phyloP scores from a whole-genome alignment of 1,140 invertebrate genomes.

The Hylyphantes graminicola region DNA sequence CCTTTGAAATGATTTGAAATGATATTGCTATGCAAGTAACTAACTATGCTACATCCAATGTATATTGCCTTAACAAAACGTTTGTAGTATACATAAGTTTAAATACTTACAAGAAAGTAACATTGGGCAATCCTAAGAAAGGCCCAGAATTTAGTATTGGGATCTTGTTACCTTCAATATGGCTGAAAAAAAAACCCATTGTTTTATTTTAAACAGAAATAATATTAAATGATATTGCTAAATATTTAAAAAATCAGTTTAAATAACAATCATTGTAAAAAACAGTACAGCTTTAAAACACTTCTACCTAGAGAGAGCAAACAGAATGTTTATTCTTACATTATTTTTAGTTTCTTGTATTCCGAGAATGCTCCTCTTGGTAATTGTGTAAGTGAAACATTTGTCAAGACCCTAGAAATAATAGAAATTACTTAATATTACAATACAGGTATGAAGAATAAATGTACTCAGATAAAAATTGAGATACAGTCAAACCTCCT shows the following conservation, averaged over 20 bases:
- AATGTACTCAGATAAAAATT: too few relatives aligned
- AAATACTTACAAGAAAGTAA: constrained; percentile 53
- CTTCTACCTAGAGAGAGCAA: too few relatives aligned
- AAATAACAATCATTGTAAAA: not conserved
- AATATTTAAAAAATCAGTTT: not conserved
- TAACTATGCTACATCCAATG: not conserved
- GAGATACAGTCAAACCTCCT: too few relatives aligned
- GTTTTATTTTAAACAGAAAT: not conserved
- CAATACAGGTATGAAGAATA: too few relatives aligned
- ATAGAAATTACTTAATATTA: too few relatives aligned
- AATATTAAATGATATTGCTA: not conserved
- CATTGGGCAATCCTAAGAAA: constrained; percentile 34
- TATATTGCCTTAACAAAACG: too few relatives aligned
- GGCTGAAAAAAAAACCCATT: not conserved
- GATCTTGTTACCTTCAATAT: constrained; percentile 45
- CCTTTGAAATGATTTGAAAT: not conserved
- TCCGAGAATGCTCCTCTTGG: constrained; percentile 36
- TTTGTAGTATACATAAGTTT: not conserved
- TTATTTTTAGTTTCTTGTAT: constrained; percentile 44
- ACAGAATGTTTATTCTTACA: constrained; percentile 47
- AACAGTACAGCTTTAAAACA: not conserved
- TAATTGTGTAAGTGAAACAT: constrained; percentile 13
- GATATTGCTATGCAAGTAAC: not conserved
- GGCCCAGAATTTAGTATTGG: constrained; percentile 22
- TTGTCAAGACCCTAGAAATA: constrained; percentile 43